phyloP scores from a whole-genome alignment of 2,797 vertebrate genomes.

The Sandelia bainsii region DNA sequence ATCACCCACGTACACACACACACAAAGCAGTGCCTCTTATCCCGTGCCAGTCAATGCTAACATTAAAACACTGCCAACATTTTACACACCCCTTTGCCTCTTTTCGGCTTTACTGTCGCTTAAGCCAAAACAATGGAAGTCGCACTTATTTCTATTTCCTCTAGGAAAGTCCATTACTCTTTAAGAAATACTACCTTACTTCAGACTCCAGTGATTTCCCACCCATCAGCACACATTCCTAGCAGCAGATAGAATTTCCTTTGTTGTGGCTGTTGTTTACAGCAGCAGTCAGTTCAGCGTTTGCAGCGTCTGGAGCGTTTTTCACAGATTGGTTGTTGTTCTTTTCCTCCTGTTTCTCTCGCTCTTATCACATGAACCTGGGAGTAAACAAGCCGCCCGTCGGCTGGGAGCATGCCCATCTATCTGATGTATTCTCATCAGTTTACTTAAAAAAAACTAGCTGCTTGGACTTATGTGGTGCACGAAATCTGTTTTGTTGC shows the following conservation, averaged over 20 bases:
- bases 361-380: conserved; percentile 65
- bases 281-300: conserved; percentile 56
- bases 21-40: conserved; percentile 63
- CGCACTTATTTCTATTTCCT: conserved; percentile 8
- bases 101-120: conserved; percentile 42
- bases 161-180: conserved; percentile 23
- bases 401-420: conserved; percentile 25
- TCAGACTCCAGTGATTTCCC: conserved; percentile 18
- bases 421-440: conserved; percentile 65
- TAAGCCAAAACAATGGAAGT: conserved; percentile 44
- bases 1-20: conserved; percentile 25
- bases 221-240: conserved; percentile 38
- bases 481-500: background rate
- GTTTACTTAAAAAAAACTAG: conserved; percentile 46
- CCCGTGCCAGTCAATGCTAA: conserved; percentile 66
- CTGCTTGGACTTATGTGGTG: background rate
- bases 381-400: conserved; percentile 64
- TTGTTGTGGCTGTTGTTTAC: conserved; percentile 78
- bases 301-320: conserved; percentile 45
- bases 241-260: conserved; percentile 58
- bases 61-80: conserved; percentile 77
- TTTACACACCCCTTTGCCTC: conserved; percentile 75
- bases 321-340: conserved; percentile 40
- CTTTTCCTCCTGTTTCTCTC: conserved; percentile 2
- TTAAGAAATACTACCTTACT: conserved; percentile 21